These are phyloP conservation scores for Drosophila nigricruria DNA, from an alignment of 2,888 invertebrate species.

Conservation along the genomic window DNA sequence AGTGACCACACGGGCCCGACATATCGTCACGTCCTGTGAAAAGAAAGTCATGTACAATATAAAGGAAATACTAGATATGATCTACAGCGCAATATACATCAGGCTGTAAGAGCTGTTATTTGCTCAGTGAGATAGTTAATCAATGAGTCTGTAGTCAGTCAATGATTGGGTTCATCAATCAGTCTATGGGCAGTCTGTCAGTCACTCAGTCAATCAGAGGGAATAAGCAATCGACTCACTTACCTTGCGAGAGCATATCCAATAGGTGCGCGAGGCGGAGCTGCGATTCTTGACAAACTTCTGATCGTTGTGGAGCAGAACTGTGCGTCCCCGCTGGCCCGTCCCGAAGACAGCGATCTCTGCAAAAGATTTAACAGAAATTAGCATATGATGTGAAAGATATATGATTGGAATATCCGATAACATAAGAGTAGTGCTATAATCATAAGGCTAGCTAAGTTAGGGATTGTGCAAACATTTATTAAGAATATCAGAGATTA, in stretches of 20 bases:
- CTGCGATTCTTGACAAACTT: conserved; percentile 85
- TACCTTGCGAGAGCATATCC: conserved; percentile 85
- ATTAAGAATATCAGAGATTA: conserved; percentile 32
- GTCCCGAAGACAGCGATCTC: conserved; percentile 82
- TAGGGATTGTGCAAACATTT: conserved; percentile 28
- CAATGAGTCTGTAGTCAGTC: not conserved
- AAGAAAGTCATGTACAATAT: not conserved
- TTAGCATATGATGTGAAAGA: conserved; percentile 15
- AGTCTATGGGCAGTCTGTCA: not conserved
- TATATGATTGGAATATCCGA: not conserved
- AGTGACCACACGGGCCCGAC: conserved; percentile 83
- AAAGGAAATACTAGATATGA: not conserved
- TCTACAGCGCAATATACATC: not conserved
- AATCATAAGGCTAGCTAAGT: conserved; percentile 28
- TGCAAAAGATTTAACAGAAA: conserved; percentile 58
- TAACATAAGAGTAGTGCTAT: conserved; percentile 11
- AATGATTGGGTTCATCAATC: not conserved
- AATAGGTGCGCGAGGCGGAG: conserved; percentile 84
- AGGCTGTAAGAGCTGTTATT: not conserved
- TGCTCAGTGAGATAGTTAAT: not conserved
- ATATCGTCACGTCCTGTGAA: conserved; percentile 82
- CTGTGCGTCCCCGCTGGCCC: conserved; percentile 85
- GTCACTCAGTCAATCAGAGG: not conserved
- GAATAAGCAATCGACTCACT: conserved; percentile 4
- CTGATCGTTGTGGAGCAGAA: conserved; percentile 78